These are phyloP conservation scores for Leptarthrus brevirostris DNA, from an alignment of 2,888 invertebrate species.

Conservation along the genomic window DNA sequence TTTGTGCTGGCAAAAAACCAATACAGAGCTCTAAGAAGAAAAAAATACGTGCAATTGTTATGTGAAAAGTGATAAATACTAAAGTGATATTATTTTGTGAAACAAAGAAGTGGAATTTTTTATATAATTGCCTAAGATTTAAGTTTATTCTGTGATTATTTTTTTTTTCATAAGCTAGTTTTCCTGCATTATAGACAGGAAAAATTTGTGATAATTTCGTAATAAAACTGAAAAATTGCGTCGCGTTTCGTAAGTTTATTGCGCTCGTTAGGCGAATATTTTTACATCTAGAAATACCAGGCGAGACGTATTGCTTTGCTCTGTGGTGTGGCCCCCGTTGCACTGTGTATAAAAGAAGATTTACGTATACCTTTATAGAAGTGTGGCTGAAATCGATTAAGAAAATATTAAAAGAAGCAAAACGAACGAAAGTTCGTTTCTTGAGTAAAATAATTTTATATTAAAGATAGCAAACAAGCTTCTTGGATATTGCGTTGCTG, in stretches of 20 bases:
- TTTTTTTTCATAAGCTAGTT: conserved; percentile 1
- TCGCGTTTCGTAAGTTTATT: conserved; percentile 22
- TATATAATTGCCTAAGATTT: conserved; percentile 19
- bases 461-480: too few relatives aligned
- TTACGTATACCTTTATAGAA: not conserved
- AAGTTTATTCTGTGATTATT: conserved; percentile 24
- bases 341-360: conserved; percentile 24
- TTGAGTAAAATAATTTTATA: too few relatives aligned
- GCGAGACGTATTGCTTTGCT: conserved; percentile 1
- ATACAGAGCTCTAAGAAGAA: not conserved
- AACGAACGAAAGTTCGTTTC: not conserved
- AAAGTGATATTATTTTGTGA: not conserved
- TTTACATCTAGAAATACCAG: conserved; percentile 33
- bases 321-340: not conserved
- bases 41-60: not conserved
- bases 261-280: conserved; percentile 24
- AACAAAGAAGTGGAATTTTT: conserved; percentile 1
- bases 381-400: conserved; percentile 5
- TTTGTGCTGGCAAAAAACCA: not conserved
- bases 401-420: too few relatives aligned
- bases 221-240: conserved; percentile 25
- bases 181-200: not conserved
- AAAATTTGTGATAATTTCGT: conserved; percentile 32
- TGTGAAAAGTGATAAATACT: not conserved
- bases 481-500: not conserved